These are phyloP conservation scores for Lochmaea crataegi DNA, from an alignment of 2,888 invertebrate species.

Conservation along the genomic window DNA sequence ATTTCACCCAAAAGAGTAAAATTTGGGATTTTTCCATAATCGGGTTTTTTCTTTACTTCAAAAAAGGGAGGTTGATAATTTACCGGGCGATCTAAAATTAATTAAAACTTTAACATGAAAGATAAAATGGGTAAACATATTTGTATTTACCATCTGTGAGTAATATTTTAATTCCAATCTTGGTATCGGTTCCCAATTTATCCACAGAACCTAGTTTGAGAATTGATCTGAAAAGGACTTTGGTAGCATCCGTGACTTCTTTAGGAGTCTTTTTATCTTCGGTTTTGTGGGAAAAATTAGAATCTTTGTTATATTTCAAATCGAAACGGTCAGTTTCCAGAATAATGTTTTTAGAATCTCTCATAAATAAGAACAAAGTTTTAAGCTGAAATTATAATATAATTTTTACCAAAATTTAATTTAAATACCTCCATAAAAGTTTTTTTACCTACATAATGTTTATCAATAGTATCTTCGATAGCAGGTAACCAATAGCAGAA, in stretches of 20 bases:
- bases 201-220: slow-evolving; percentile 18
- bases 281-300: slow-evolving; percentile 12
- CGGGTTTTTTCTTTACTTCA: no score
- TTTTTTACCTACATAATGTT: no score
- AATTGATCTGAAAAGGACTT: slow-evolving; percentile 32
- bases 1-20: no score
- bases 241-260: slow-evolving; percentile 31
- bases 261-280: slow-evolving; percentile 22
- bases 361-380: slow-evolving; percentile 35
- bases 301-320: slow-evolving; percentile 37
- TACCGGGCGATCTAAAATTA: slow-evolving; percentile 37
- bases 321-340: slow-evolving; percentile 36
- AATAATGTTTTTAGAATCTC: slow-evolving; percentile 22
- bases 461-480: no score
- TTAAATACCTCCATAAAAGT: no score
- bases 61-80: no score
- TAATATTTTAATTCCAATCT: slow-evolving; percentile 32
- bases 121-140: neutral
- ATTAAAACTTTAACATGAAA: neutral
- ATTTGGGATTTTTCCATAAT: no score
- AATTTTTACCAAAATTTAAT: no score
- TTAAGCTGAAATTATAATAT: slow-evolving; percentile 36
- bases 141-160: slow-evolving; percentile 34
- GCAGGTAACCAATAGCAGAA: no score
- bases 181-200: no score